Base-by-base conservation (phyloP, 2,888 invertebrate genomes). In the Lasioglossum morio region DNA sequence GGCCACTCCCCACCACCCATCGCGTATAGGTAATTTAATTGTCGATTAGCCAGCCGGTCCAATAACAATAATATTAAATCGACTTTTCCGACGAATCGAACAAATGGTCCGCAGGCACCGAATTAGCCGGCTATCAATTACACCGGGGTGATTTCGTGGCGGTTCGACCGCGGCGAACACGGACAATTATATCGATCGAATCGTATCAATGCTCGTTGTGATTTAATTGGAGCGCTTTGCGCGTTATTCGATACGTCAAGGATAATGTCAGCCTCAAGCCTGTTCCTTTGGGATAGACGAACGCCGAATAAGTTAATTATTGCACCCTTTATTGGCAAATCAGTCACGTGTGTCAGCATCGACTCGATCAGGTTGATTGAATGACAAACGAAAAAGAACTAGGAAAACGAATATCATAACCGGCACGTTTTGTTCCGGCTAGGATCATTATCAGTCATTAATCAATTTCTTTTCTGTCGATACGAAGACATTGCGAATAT, bases 241-340 rank as follows among this genome's bases (percentile, higher is more conserved):
- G 63, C 60, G 75, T 72, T 57, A 82, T 80, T 75, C 72, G 83
- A 89, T 87, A 75, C 78, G 82, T 89, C 89, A 82, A 76, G 77
- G 89, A 89, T 89, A 89, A 87, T 80, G 85, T 87, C 84, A 82
- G 70, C 53, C 37, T 34, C 79, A 30, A 40, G 63, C 84, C 79
- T 77, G 78, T 66, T 87, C 69, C 69, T 82, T 84, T 80, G 80
- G 74, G 43, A 5, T 48, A 23, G 78, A 46, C 79, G 76, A 83
- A 8, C 82, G 70, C 43, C 60, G 78, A 85, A 89, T 89, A 79
- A 89, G 74, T 89, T 85, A 79, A 89, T 89, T 82, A 87, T 10
- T 27, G 63, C 57, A 60, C 63, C 76, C 63, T 66, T 85, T 77
- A 72, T 72, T 57, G 69, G 76, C 72, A 83, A 66, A 70, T 73